Base-by-base conservation (phyloP, 2,113 vertebrate genomes). In the Macaca nemestrina region DNA sequence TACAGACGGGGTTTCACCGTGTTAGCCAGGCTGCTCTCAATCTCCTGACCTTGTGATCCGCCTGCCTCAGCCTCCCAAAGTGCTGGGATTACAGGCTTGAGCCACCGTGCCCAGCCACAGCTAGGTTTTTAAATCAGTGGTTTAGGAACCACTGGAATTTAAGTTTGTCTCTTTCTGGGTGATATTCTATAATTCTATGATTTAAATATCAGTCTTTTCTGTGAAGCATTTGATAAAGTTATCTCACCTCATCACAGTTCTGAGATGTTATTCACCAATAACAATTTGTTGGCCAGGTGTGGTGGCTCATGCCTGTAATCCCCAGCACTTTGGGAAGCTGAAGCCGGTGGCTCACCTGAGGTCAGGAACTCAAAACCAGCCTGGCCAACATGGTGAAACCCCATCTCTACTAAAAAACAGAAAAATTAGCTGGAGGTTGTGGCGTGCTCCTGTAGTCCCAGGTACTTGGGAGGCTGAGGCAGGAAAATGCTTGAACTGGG, bases 141-240 rank as follows among this genome's bases (percentile, higher is more conserved):
- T 70, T 95, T 79, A 70, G 40, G 50, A 86, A 79, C 87, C 27
- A 90, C n/a, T 27, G n/a, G 30, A 84, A 94, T 90, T 90, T 83
- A 67, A 89, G 18, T 8, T 30, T 38, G 32, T 50, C 59, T 70
- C 5, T 68, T 83, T 90, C 35, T 27, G 48, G 22, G 30, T 76
- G 59, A 76, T 45, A 55, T 23, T 76, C 57, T 84, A 8, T 85
- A 78, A 78, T 22, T 43, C 68, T 40, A n/a, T n/a, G 78, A 90
- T 76, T 73, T 83, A 43, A 90, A 38, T 55, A 85, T 72, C 1
- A 13, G 70, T 79, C 52, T 13, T 76, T 32, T 76, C 18, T 70
- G 27, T 40, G 43, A 90, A 89, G 59, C 79, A 90, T 43, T 32
- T 90, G 50, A 78, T 84, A 61, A 93, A 52, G n/a, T 84, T 93